Base-by-base conservation (phyloP, 2,113 vertebrate species). In the Gymnogyps californianus region DNA sequence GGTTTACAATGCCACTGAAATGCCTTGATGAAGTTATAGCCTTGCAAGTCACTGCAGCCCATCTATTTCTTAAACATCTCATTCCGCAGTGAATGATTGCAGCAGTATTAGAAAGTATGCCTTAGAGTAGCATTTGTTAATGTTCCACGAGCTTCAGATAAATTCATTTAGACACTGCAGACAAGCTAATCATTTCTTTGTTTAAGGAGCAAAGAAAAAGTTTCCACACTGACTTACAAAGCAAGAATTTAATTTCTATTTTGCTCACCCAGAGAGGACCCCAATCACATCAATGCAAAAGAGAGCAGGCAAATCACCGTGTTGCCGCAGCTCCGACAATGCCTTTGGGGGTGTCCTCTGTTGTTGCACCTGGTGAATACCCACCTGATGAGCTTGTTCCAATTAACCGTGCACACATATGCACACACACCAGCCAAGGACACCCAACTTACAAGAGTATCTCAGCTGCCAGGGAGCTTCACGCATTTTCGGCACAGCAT, bases 381-480 rank as follows among this genome's bases (percentile, higher is more conserved):
- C 87, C 54, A 54, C n/a, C 71, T 85, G 62, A 77, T 87, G 85
- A 95, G 81, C 67, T 95, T 79, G 66, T 75, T 94, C 86, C 79
- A 83, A 54, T 83, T 85, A 74, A 66, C 29, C 5, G 2, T 14
- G 11, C 36, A 67, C 36, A 78, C 19, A 64, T 3, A 40, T 7
- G 75, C 31, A 36, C 46, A 66, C 12, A 29, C 15, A 24, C 52
- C 49, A 62, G 44, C 67, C 80, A 80, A 76, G 52, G 58, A 62
- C 28, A 84, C 21, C 52, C 78, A 59, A 15, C 74, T 91, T 77
- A 85, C 49, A 92, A 51, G 11, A 78, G 55, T 38, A 28, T 67
- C 85, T 89, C 51, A n/a, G 89, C 81, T 93, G 22, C 69, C 85
- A 84, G 36, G 55, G 67, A 96, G 92, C 80, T 96, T 74, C 57